Evolutionary conservation across 2,113 vertebrate genomes (phyloP), one percentile per base, ranked within the genome.

Genomic region (Pipra filicauda): DNA sequence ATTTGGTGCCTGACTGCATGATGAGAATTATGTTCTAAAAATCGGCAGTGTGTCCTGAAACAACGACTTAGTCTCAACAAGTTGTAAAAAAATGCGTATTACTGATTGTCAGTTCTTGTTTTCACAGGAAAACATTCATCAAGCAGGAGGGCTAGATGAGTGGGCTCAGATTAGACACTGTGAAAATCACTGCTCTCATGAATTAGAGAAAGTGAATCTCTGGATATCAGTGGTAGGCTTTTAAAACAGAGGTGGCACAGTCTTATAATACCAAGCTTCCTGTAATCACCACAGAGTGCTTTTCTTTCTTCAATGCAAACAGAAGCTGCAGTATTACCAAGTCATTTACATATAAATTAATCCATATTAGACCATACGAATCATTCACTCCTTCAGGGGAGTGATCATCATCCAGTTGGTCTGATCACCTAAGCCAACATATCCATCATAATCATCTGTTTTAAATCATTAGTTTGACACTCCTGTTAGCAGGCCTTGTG

Each of bases 331-430:
- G 84, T 77, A 96, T 92, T 95, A 87, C 27, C 39, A 39, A 92
- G 85, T 96, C 91, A 97, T 97, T 97, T 98, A 91, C 88, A 96
- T 96, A 94, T 84, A 97, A 92, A 98, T 97, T 77, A 97, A 94
- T 97, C 82, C 80, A 74, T 97, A 95, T 97, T 97, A 95, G 81
- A 88, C 75, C 76, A 92, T 80, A 95, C 93, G 88, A 97, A 95
- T 96, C 91, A 95, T 92, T 96, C 81, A 52, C 90, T 96, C 80
- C 72, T 93, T 88, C 88, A 78, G 52, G 86, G 80, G 75, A 88
- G 92, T 85, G 96, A 86, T 97, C 92, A 97, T 55, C 89, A 88
- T 94, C 82, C 92, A 75, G 80, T 94, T 97, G 93, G 92, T 91
- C 93, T 96, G 92, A 92, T 93, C 69, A 72, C 79, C 66, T 96